A percentile compares a stretch with the other conserved stretches of the same genome.
phyloP scores from a whole-genome alignment of 2,113 vertebrate species.

The Phyllostomus discolor region DNA sequence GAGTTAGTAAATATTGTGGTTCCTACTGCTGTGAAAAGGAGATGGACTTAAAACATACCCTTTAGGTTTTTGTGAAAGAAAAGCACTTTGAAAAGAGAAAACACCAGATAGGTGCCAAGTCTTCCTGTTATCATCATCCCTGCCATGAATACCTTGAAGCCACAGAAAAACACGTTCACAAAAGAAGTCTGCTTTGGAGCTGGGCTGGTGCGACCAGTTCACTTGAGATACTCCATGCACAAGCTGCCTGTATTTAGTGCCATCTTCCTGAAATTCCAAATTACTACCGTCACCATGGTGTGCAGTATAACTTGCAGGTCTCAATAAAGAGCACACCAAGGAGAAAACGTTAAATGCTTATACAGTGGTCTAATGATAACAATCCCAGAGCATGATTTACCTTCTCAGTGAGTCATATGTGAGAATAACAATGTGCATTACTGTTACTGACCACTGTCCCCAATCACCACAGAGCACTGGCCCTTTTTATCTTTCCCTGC shows the following conservation, averaged over 20 bases:
- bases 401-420: not conserved
- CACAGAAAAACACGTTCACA: constrained; percentile 13
- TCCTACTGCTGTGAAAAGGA: constrained; percentile 37
- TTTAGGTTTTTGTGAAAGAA: constrained; percentile 33
- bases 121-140: constrained; percentile 28
- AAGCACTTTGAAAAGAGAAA: constrained; percentile 50
- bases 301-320: constrained; percentile 57
- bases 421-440: not conserved
- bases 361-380: constrained; percentile 51
- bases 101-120: constrained; percentile 32
- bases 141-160: constrained; percentile 11
- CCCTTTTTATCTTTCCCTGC: not conserved
- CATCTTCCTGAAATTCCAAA: constrained; percentile 63
- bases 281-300: constrained; percentile 64
- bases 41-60: constrained; percentile 11
- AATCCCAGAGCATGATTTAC: constrained; percentile 54
- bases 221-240: constrained; percentile 35
- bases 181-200: constrained; percentile 59
- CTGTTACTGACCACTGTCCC: not conserved
- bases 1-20: constrained; percentile 13
- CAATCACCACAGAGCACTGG: not conserved
- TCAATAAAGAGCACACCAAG: constrained; percentile 57
- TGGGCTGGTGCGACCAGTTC: not conserved
- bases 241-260: constrained; percentile 35
- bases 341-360: constrained; percentile 68